Conservation (phyloP, 1,140 invertebrate genomes). For the Drosophila ficusphila region DNA sequence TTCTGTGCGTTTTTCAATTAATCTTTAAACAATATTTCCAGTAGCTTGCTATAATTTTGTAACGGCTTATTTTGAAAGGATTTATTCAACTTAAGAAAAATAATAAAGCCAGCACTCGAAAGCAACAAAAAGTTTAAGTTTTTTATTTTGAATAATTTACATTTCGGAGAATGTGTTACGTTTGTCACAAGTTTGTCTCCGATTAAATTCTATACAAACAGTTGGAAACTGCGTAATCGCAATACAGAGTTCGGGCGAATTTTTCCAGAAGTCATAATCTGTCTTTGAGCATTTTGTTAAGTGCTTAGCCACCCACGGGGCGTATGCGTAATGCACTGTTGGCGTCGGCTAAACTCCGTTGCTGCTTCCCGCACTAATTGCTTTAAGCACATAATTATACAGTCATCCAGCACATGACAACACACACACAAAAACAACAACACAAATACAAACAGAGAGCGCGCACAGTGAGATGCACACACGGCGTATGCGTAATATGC, state of each 20-base stretch:
- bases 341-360: constrained; percentile 37
- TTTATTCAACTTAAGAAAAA: no score
- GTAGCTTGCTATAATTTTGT: no score
- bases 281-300: constrained; percentile 7
- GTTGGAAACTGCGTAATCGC: neutral
- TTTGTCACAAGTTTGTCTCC: no score
- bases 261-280: constrained; percentile 1
- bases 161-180: no score
- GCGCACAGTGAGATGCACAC: constrained; percentile 9
- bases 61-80: no score
- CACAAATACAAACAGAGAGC: constrained; percentile 1
- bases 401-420: constrained; percentile 34
- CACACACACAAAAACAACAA: constrained; percentile 7
- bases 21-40: no score
- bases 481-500: constrained; percentile 71
- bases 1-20: no score
- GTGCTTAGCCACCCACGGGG: constrained; percentile 10
- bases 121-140: no score
- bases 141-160: no score
- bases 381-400: constrained; percentile 74
- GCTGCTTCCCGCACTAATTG: constrained; percentile 59
- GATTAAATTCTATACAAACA: neutral
- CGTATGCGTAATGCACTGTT: constrained; percentile 53
- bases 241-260: neutral
- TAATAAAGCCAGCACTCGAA: no score